phyloP scores from a whole-genome alignment of 2,797 vertebrate genomes.

The Crax fasciolata region DNA sequence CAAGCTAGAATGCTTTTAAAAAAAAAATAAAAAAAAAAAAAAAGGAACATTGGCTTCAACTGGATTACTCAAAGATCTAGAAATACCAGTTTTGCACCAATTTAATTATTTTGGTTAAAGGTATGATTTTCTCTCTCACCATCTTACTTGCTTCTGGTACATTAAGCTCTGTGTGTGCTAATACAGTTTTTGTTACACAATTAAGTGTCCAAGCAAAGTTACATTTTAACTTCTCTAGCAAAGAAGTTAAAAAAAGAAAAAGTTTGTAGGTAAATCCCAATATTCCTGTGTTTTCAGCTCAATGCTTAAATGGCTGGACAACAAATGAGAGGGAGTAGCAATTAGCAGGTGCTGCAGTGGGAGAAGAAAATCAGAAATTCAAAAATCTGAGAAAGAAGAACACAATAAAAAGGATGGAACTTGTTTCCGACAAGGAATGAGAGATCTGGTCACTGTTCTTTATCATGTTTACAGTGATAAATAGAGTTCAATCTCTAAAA shows the following conservation, averaged over 20 bases:
- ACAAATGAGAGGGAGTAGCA: background rate
- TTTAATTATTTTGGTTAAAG: background rate
- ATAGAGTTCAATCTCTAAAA: background rate
- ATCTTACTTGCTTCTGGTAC: background rate
- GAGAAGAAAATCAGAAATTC: background rate
- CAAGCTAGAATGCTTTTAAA: background rate
- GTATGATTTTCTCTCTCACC: background rate
- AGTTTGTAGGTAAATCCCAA: background rate
- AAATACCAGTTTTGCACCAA: background rate
- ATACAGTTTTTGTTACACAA: background rate
- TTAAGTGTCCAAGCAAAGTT: background rate
- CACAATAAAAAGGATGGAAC: background rate
- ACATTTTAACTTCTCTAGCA: background rate
- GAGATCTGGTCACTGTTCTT: background rate
- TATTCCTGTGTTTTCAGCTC: background rate
- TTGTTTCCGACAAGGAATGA: background rate
- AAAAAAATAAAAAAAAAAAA: background rate
- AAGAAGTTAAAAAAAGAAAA: background rate
- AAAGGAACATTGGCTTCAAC: background rate
- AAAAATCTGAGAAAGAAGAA: background rate
- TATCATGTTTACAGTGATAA: background rate
- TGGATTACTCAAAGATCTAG: background rate
- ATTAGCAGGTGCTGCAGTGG: background rate
- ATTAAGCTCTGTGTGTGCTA: background rate
- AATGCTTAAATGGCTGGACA: background rate